These are phyloP conservation scores for Leptinotarsa undecemlineata DNA, from an alignment of 1,140 invertebrate species.

Conservation along the genomic window DNA sequence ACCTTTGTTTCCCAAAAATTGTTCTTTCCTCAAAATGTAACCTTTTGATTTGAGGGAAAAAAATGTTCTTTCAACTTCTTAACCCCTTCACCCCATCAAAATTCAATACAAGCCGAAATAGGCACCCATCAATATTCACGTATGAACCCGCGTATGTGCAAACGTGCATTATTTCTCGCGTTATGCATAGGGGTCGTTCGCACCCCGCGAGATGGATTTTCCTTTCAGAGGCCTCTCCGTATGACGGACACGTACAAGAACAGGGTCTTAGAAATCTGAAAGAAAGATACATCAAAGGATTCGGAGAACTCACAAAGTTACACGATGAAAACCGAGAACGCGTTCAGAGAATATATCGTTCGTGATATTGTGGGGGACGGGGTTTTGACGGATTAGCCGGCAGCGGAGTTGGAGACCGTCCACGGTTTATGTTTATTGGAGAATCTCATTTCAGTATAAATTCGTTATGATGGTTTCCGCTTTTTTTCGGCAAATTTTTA, in stretches of 20 bases:
- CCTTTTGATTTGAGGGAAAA: too few relatives aligned
- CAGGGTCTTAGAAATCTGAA: background rate
- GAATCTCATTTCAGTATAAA: too few relatives aligned
- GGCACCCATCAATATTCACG: background rate
- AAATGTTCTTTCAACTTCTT: too few relatives aligned
- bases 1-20: too few relatives aligned
- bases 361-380: background rate
- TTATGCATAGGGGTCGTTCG: background rate
- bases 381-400: background rate
- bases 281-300: constrained; percentile 6
- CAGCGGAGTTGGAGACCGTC: too few relatives aligned
- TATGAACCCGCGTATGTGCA: background rate
- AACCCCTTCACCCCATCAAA: background rate
- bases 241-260: background rate
- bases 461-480: too few relatives aligned
- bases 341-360: background rate
- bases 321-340: background rate
- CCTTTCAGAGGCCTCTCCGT: background rate
- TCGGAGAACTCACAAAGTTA: constrained; percentile 5
- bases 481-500: too few relatives aligned
- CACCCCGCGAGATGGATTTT: background rate
- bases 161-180: background rate
- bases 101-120: background rate
- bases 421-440: too few relatives aligned
- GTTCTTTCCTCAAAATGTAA: too few relatives aligned